Evolutionary conservation across 2,113 vertebrate species (phyloP).

Genomic region (Hepsetus odoe): DNA sequence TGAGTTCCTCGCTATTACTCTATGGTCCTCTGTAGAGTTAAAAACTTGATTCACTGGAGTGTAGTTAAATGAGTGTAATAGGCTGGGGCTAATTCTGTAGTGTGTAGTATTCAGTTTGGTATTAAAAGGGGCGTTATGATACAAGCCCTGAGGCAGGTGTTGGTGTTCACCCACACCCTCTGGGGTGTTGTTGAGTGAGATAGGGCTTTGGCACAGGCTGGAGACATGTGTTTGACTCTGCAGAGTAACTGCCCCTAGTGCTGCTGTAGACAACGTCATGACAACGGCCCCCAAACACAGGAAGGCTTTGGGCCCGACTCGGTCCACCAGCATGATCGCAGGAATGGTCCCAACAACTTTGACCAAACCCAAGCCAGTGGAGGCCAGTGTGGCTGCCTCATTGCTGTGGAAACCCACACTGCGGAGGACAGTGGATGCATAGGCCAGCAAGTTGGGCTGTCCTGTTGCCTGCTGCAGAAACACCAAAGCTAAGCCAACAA

Average conservation of each 20-base stretch:
- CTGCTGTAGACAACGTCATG: constrained; percentile 83
- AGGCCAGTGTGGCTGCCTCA: constrained; percentile 89
- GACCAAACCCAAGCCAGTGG: constrained; percentile 89
- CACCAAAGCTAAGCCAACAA: constrained; percentile 83
- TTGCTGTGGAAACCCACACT: constrained; percentile 92
- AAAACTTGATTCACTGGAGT: constrained; percentile 23
- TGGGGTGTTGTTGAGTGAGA: constrained; percentile 68
- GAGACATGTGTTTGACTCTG: constrained; percentile 84
- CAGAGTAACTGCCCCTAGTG: constrained; percentile 82
- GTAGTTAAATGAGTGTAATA: constrained; percentile 14
- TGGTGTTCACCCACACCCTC: constrained; percentile 50
- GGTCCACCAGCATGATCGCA: constrained; percentile 88
- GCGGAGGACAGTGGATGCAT: constrained; percentile 90
- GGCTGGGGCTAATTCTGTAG: constrained; percentile 37
- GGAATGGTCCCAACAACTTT: constrained; percentile 90
- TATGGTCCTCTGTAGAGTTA: constrained; percentile 40
- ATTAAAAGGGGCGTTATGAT: constrained; percentile 5
- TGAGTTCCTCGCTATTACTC: background rate
- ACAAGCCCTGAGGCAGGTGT: constrained; percentile 8
- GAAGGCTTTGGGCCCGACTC: constrained; percentile 88
- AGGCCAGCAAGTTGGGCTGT: constrained; percentile 93
- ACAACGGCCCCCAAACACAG: constrained; percentile 85
- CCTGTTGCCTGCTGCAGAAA: constrained; percentile 94
- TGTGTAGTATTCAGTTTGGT: constrained; percentile 41
- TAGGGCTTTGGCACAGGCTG: constrained; percentile 79